Conservation (phyloP, 1,140 invertebrate species). For the Saxidomus purpurata region DNA sequence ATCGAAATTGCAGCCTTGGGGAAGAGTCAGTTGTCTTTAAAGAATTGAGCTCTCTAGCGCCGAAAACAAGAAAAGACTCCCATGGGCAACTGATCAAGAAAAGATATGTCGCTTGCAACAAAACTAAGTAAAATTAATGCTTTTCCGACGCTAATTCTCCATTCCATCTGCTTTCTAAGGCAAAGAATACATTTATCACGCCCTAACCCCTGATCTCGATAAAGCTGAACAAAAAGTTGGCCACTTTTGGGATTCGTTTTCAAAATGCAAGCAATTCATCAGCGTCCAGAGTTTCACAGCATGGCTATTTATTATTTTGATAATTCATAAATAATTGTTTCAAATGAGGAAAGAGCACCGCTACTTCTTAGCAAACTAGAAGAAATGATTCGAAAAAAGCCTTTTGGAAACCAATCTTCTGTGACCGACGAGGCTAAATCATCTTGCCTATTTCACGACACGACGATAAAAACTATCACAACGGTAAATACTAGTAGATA, state of each 20-base stretch:
- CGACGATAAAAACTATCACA: no score
- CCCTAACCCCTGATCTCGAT: slow-evolving; percentile 52
- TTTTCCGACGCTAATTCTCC: slow-evolving; percentile 57
- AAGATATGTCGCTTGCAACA: slow-evolving; percentile 40
- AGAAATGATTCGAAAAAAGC: no score
- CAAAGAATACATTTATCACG: slow-evolving; percentile 62
- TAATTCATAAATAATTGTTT: slow-evolving; percentile 41
- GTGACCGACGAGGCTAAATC: no score
- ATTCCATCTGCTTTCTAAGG: slow-evolving; percentile 47
- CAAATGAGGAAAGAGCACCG: neutral
- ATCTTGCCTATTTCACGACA: no score
- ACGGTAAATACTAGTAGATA: no score
- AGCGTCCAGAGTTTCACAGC: neutral
- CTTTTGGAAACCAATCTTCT: no score
- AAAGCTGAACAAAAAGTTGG: slow-evolving; percentile 53
- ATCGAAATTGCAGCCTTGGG: slow-evolving; percentile 26
- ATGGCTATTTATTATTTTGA: slow-evolving; percentile 53
- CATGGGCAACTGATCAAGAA: slow-evolving; percentile 41
- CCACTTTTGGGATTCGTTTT: slow-evolving; percentile 67
- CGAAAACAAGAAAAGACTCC: slow-evolving; percentile 38
- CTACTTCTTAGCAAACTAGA: neutral
- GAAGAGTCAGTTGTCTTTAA: slow-evolving; percentile 42
- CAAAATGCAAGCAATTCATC: slow-evolving; percentile 60
- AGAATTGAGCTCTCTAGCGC: slow-evolving; percentile 24
- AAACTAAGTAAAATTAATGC: slow-evolving; percentile 68